These are phyloP conservation scores for Umimayanthus kanabou DNA, from an alignment of 92 coral and sea anemone genomes.

Conservation along the genomic window DNA sequence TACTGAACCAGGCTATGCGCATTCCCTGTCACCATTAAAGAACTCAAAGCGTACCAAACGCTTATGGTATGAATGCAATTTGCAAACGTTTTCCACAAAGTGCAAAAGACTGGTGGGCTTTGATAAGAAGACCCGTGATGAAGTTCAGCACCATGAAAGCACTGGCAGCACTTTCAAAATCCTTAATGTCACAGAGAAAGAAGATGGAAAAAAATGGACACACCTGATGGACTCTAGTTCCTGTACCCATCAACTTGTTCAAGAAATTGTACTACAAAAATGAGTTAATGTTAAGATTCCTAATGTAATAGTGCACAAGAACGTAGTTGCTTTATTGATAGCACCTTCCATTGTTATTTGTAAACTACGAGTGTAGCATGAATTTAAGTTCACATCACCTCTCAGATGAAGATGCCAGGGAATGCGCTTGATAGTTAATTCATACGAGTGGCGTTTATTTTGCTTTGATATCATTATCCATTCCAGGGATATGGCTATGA, in stretches of 20 bases:
- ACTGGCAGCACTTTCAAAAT: background rate
- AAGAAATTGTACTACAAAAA: background rate
- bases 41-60: background rate
- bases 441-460: too few species aligned
- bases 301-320: conserved; percentile 14
- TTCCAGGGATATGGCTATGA: too few species aligned
- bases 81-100: conserved; percentile 1
- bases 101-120: background rate
- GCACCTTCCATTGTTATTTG: background rate
- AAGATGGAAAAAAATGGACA: conserved; percentile 14
- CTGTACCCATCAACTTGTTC: background rate
- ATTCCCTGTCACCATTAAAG: background rate
- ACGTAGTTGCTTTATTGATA: conserved; percentile 7
- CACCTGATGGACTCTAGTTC: conserved; percentile 8
- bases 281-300: conserved; percentile 5
- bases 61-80: background rate
- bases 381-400: background rate
- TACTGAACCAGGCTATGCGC: conserved; percentile 26
- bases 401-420: too few species aligned
- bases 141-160: background rate
- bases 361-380: background rate
- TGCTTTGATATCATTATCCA: too few species aligned
- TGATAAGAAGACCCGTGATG: background rate
- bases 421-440: too few species aligned
- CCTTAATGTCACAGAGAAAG: background rate